Base-by-base conservation (phyloP, 2,113 vertebrate species). In the Melanerpes formicivorus region DNA sequence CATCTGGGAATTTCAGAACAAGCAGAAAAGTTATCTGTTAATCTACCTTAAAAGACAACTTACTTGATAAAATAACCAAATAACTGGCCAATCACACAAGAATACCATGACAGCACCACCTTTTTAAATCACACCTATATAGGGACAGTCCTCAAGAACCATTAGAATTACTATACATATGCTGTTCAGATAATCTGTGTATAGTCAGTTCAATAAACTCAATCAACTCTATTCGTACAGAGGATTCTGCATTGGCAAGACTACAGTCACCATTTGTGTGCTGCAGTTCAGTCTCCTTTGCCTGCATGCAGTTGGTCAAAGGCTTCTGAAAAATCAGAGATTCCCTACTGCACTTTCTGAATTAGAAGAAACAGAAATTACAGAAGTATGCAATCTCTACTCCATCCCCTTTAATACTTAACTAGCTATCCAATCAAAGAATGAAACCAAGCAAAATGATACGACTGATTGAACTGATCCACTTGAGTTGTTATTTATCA, bases 401-500 rank as follows among this genome's bases (percentile, higher is more conserved):
- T 50, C 66, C 25, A 71, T 26, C 14, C 12, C 32, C 48, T 62
- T 84, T 93, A 71, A 63, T 77, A 90, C 22, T 54, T 76, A 82
- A 88, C 81, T 93, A 87, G 42, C 77, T 82, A 58, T 65, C 26
- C 83, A 71, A 55, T 85, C 72, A 82, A 84, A 79, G 46, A 76
- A 40, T 67, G 70, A 92, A 91, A 90, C 65, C 65, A 92, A 75
- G 71, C 58, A 88, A 88, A 34, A 71, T 80, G 18, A 72, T 77
- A 90, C 34, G 37, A 80, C 48, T 76, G 30, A 90, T 22, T 66
- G 70, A 86, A 60, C 62, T 60, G 79, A 88, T 63, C 58, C 65
- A 84, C 63, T 59, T 81, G 30, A 63, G 58, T 27, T 90, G 79
- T 70, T 93, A 82, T 80, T 91, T 88, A 91, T 81, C 70, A 67